Evolutionary conservation across 2,888 invertebrate genomes (phyloP).

Genomic region (Caenorhabditis sp.): DNA sequence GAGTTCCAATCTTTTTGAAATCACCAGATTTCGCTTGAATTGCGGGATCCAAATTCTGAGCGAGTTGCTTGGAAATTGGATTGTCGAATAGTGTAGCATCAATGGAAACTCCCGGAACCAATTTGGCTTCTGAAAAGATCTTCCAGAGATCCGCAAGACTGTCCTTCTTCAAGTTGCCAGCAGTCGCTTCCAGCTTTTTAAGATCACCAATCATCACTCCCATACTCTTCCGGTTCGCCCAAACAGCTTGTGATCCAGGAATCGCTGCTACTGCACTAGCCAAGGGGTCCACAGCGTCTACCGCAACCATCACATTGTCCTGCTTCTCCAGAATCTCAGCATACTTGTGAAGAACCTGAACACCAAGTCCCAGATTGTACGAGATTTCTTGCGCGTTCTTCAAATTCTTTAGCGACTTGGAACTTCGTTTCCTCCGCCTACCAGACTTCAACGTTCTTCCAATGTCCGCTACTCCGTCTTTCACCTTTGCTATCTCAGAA

Average conservation of each 20-base stretch:
- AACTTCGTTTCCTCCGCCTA: neutral
- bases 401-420: neutral
- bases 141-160: neutral
- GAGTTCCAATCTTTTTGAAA: neutral
- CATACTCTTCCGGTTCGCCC: neutral
- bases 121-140: neutral
- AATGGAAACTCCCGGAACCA: neutral
- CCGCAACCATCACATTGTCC: neutral
- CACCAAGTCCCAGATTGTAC: neutral
- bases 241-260: neutral
- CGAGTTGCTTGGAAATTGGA: neutral
- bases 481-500: too few relatives aligned
- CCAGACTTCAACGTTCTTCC: neutral
- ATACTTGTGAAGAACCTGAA: neutral
- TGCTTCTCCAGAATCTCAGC: neutral
- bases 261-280: neutral
- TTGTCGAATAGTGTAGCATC: neutral
- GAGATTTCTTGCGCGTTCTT: neutral
- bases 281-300: neutral
- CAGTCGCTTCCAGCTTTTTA: neutral
- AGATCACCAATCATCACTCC: neutral
- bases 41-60: neutral
- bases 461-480: neutral
- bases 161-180: neutral
- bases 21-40: neutral